Evolutionary conservation across 2,888 invertebrate genomes (phyloP).

Genomic region (Sesia apiformis): DNA sequence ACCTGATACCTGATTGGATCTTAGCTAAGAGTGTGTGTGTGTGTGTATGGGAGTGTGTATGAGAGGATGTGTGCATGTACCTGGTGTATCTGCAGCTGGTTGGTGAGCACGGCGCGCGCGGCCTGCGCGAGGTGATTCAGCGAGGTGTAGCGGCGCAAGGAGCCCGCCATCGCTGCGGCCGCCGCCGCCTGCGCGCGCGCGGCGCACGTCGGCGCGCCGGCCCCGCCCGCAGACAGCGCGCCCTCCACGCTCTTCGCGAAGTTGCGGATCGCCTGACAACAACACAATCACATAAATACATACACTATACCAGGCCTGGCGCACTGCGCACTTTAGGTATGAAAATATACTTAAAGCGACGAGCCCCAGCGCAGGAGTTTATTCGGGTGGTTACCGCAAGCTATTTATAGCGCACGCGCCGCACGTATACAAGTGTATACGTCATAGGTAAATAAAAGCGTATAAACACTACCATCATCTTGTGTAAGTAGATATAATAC

Average conservation of each 20-base stretch:
- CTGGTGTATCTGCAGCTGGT: constrained; percentile 94
- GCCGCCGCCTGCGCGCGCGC: constrained; percentile 87
- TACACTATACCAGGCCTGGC: too few relatives aligned
- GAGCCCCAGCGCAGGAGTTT: constrained; percentile 26
- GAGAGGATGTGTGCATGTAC: constrained; percentile 42
- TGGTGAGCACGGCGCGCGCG: constrained; percentile 95
- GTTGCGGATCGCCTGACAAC: constrained; percentile 76
- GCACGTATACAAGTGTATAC: too few relatives aligned
- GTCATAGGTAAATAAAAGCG: too few relatives aligned
- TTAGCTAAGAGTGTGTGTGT: too few relatives aligned
- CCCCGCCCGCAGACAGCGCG: constrained; percentile 90
- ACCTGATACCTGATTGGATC: too few relatives aligned
- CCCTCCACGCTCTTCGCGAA: constrained; percentile 80
- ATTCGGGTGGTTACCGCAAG: too few relatives aligned
- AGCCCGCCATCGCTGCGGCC: constrained; percentile 95
- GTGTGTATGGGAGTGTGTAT: too few relatives aligned
- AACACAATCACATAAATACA: constrained; percentile 30
- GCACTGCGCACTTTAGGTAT: constrained; percentile 85
- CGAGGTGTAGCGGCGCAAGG: constrained; percentile 95
- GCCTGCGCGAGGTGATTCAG: constrained; percentile 97
- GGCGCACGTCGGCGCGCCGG: constrained; percentile 87
- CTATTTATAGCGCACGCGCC: too few relatives aligned
- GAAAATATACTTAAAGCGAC: constrained; percentile 74
- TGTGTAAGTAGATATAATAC: too few relatives aligned
- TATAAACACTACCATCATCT: too few relatives aligned